Evolutionary conservation across 2,888 invertebrate genomes (phyloP), one percentile per base, ranked within the genome.

Genomic region (Dynastes maya): DNA sequence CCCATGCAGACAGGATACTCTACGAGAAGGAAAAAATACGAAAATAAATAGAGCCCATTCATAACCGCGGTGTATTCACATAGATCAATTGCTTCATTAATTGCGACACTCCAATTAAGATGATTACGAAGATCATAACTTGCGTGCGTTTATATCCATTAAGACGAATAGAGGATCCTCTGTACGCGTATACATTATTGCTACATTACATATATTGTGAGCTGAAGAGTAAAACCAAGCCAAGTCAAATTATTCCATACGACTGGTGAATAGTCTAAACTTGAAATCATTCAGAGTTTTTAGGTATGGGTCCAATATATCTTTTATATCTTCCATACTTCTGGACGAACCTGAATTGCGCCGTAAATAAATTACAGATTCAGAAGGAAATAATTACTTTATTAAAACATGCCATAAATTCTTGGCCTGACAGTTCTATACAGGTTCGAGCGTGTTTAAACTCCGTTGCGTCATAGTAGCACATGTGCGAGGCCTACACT

Each of bases 1-100:
- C 45, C 6, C 3, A 49, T 16, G 67, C 13, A 40, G 64, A n/a
- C 67, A 32, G 27, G 45, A 58, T 58, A 58, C 55, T 58, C 22
- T 22, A 11, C 11, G 8, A 27, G 22, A 58, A 67, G 67, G 67
- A 67, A 67, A 40, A 45, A 45, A 49, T 49, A 22, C 45, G 16
- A 67, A 67, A 67, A 67, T 67, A 45, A 67, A 67, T 67, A 22
- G 67, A 67, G 2, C 67, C 27, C 67, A 67, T 67, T 67, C 67
- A 67, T 67, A 67, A 67, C 51, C 45, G 49, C 49, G 45, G 45
- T 45, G 22, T 55, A 40, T 58, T 22, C 22, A 58, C 55, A 58
- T n/a, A 37, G 55, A 72, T 72, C 37, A 72, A 72, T 72, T 72
- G 72, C 58, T 72, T 72, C 55, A 72, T 58, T 72, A 45, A 58